phyloP scores from a whole-genome alignment of 2,888 invertebrate genomes.

The Dynastes grantii region DNA sequence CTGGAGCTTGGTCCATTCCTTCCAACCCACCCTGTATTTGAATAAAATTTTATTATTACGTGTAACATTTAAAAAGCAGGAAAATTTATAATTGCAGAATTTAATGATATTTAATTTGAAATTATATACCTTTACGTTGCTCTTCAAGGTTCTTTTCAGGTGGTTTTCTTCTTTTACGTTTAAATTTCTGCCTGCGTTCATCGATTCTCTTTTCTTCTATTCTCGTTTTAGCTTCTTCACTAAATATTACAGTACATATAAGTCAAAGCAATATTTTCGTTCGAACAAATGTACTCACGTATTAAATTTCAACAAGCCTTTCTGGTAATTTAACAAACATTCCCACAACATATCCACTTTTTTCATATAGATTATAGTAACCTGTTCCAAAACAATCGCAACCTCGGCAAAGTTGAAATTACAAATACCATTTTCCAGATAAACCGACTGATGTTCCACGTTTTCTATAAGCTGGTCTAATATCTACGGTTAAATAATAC shows the following conservation, averaged over 20 bases:
- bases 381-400: conserved; percentile 84
- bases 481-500: conserved; percentile 66
- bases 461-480: conserved; percentile 75
- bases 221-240: neutral
- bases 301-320: conserved; percentile 56
- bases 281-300: conserved; percentile 46
- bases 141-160: neutral
- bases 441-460: conserved; percentile 68
- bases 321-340: conserved; percentile 62
- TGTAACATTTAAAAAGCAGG: too few relatives aligned
- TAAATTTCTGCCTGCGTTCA: conserved; percentile 33
- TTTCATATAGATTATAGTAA: conserved; percentile 80
- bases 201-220: conserved; percentile 11
- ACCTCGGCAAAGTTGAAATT: conserved; percentile 83
- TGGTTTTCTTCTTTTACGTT: conserved; percentile 27
- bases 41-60: too few relatives aligned
- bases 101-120: too few relatives aligned
- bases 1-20: too few relatives aligned
- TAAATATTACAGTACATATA: neutral
- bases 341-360: conserved; percentile 77
- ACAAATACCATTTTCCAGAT: conserved; percentile 70
- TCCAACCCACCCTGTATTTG: too few relatives aligned
- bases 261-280: neutral
- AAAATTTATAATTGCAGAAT: too few relatives aligned
- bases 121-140: neutral